Percentiles rank a stretch among this genome's conserved stretches.
Conservation (phyloP, 2,113 vertebrate genomes). For the Microcebus griseorufus region DNA sequence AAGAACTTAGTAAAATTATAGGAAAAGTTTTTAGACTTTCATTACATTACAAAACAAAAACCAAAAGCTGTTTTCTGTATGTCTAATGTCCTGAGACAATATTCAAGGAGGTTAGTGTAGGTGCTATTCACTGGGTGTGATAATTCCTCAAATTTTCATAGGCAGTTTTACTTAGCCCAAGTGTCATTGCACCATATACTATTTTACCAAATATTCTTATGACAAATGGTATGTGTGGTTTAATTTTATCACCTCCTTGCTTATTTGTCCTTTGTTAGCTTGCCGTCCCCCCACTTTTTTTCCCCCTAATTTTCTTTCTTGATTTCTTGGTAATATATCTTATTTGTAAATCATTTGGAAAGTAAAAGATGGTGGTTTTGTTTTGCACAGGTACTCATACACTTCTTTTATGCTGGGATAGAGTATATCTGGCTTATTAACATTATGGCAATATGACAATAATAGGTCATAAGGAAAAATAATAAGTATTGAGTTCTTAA, state of each 20-base stretch:
- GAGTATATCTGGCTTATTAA: background rate
- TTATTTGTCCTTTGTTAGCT: background rate
- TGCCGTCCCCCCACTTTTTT: background rate
- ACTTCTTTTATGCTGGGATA: background rate
- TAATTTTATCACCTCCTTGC: background rate
- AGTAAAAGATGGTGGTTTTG: background rate
- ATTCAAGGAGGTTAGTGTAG: background rate
- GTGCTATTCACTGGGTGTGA: background rate
- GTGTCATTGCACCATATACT: background rate
- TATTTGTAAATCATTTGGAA: background rate
- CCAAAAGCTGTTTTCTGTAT: background rate
- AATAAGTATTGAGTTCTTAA: background rate
- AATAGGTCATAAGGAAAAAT: background rate
- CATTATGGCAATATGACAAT: background rate
- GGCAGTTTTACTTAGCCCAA: background rate
- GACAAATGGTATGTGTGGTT: background rate
- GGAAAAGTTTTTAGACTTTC: background rate
- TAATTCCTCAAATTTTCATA: background rate
- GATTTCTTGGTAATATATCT: background rate
- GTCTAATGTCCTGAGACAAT: background rate
- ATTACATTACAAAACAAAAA: background rate
- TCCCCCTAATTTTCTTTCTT: background rate
- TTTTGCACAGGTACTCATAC: background rate
- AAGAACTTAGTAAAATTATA: conserved; percentile 6
- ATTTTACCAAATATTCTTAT: background rate